These are phyloP conservation scores for Cyphomyrus plagiostoma DNA, from an alignment of 2,113 vertebrate species.

Conservation along the genomic window DNA sequence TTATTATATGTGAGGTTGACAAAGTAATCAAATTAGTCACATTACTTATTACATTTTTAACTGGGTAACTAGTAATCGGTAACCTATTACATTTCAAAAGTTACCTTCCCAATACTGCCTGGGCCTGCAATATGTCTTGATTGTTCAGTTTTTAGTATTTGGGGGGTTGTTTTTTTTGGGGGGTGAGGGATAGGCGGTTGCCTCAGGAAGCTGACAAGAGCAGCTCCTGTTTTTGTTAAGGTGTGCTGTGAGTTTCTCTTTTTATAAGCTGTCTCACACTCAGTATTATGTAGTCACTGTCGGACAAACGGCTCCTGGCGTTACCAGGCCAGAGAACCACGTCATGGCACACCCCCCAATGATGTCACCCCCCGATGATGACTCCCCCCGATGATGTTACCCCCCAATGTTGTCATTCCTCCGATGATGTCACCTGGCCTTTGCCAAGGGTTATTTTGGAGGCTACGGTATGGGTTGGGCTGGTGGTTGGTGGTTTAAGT, in stretches of 20 bases:
- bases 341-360: neutral
- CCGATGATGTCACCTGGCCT: neutral
- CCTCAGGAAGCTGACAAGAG: neutral
- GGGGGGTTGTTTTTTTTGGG: neutral
- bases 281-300: neutral
- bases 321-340: neutral
- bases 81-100: neutral
- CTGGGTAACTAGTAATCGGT: neutral
- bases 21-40: neutral
- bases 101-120: neutral
- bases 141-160: neutral
- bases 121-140: neutral
- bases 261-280: neutral
- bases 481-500: constrained; percentile 2
- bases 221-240: neutral
- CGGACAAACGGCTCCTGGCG: neutral
- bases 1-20: neutral
- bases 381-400: too few species aligned
- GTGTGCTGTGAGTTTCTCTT: neutral
- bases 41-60: neutral
- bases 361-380: neutral
- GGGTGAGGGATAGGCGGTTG: neutral
- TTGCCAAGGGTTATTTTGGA: neutral
- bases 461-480: neutral
- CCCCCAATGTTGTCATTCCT: too few species aligned